phyloP scores from a whole-genome alignment of 2,113 vertebrate genomes.

The Myanophis thanlyinensis region DNA sequence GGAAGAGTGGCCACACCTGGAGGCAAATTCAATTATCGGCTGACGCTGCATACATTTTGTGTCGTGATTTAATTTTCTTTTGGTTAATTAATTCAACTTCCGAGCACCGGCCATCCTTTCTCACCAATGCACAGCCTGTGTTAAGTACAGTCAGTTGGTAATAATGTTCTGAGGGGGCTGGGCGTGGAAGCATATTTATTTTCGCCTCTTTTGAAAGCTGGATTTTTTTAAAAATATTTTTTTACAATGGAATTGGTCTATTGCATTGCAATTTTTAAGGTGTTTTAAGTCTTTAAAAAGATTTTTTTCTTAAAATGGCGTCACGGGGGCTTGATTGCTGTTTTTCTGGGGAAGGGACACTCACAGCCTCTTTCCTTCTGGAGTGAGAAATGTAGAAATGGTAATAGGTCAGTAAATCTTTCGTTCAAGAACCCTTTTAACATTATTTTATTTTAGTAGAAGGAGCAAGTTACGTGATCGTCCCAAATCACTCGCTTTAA shows the following conservation, averaged over 20 bases:
- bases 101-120: not conserved
- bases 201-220: not conserved
- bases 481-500: not conserved
- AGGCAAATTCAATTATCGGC: slow-evolving; percentile 22
- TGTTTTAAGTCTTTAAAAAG: not conserved
- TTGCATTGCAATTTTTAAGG: no score
- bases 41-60: not conserved
- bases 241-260: not conserved
- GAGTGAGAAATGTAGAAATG: not conserved
- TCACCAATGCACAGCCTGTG: not conserved
- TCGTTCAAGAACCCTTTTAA: not conserved
- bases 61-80: slow-evolving; percentile 1
- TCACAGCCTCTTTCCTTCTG: not conserved
- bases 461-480: not conserved
- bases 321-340: not conserved
- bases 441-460: no score
- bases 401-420: not conserved
- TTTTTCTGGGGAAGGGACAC: not conserved
- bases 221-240: not conserved
- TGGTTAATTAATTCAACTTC: slow-evolving; percentile 13
- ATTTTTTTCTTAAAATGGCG: not conserved
- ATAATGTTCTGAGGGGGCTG: not conserved
- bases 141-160: not conserved
- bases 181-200: not conserved
- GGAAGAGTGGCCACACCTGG: slow-evolving; percentile 8